phyloP scores from a whole-genome alignment of 2,888 invertebrate species.

The Melanophora roralis region DNA sequence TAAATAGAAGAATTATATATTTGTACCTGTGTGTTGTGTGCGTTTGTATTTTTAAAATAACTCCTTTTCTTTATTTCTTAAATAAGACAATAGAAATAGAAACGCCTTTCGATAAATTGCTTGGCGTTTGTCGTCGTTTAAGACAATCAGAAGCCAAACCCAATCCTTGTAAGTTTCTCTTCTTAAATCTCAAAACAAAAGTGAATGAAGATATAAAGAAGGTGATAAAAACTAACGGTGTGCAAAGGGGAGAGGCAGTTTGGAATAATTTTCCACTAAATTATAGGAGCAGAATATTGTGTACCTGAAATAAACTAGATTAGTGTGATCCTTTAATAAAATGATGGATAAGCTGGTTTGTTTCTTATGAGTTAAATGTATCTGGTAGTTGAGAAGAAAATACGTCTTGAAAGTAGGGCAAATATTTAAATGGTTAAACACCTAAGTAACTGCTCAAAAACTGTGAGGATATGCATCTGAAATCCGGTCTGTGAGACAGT shows the following conservation, averaged over 20 bases:
- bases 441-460: no score
- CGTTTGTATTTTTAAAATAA: neutral
- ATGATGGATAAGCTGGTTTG: no score
- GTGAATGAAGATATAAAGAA: neutral
- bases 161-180: conserved; percentile 47
- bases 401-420: no score
- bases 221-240: conserved; percentile 1
- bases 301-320: no score
- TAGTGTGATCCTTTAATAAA: no score
- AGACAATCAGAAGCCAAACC: conserved; percentile 45
- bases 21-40: neutral
- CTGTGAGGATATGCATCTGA: no score
- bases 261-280: neutral
- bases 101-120: conserved; percentile 52
- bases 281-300: no score
- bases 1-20: neutral
- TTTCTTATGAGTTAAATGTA: no score
- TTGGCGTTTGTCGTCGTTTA: conserved; percentile 38
- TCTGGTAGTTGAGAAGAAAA: no score
- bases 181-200: neutral
- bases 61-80: neutral
- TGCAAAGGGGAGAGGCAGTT: neutral
- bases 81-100: conserved; percentile 19
- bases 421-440: no score
- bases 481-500: no score